These are phyloP conservation scores for Eristalinus aeneus DNA, from an alignment of 2,888 invertebrate species.

Conservation along the genomic window DNA sequence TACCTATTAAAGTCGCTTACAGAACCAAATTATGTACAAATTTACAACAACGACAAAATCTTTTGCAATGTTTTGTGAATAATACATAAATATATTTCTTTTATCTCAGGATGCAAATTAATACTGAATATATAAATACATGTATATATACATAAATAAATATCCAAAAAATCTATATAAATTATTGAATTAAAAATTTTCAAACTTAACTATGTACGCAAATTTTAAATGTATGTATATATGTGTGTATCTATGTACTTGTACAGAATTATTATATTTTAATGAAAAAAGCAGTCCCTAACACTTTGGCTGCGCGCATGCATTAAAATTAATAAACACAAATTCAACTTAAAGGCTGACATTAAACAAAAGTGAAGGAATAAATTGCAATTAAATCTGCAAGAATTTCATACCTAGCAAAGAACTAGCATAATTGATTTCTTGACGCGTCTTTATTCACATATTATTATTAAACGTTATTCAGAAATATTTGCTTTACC, in stretches of 20 bases:
- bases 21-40: constrained; percentile 40
- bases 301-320: constrained; percentile 85
- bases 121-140: background rate
- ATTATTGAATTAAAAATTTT: background rate
- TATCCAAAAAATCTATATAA: background rate
- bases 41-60: constrained; percentile 18
- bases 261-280: constrained; percentile 37
- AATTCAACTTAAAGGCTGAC: constrained; percentile 26
- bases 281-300: constrained; percentile 81
- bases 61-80: constrained; percentile 16
- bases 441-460: background rate
- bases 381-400: constrained; percentile 11
- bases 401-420: background rate
- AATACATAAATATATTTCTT: background rate
- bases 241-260: background rate
- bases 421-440: background rate
- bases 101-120: background rate
- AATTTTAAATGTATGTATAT: background rate
- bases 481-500: too few species aligned
- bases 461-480: too few species aligned
- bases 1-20: constrained; percentile 47
- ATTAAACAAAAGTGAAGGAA: constrained; percentile 15
- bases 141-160: background rate
- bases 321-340: constrained; percentile 61
- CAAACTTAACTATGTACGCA: background rate